These are phyloP conservation scores for Beris chalybata DNA, from an alignment of 2,888 invertebrate species.

Conservation along the genomic window DNA sequence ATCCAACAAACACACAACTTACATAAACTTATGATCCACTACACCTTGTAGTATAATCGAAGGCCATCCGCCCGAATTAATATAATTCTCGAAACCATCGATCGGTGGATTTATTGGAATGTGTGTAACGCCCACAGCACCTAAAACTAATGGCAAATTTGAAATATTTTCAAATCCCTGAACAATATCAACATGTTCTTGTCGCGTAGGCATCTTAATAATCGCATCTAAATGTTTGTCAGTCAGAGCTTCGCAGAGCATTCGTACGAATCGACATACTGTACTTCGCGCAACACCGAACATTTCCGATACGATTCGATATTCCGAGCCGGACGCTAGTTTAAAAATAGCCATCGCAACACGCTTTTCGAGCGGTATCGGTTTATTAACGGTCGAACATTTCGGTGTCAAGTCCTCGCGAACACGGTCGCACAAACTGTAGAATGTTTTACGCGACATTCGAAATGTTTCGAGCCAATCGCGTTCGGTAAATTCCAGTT, in stretches of 20 bases:
- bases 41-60: slow-evolving; percentile 49
- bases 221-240: slow-evolving; percentile 44
- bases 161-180: slow-evolving; percentile 47
- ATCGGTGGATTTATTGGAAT: slow-evolving; percentile 45
- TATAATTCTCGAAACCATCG: slow-evolving; percentile 41
- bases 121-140: slow-evolving; percentile 46
- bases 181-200: slow-evolving; percentile 46
- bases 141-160: slow-evolving; percentile 49
- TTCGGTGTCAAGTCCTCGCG: slow-evolving; percentile 41
- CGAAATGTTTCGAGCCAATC: slow-evolving; percentile 50
- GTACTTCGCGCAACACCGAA: slow-evolving; percentile 47
- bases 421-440: slow-evolving; percentile 46
- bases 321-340: slow-evolving; percentile 49
- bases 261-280: slow-evolving; percentile 48
- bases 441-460: slow-evolving; percentile 47
- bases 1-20: slow-evolving; percentile 24
- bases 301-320: slow-evolving; percentile 46
- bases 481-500: slow-evolving; percentile 42
- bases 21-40: slow-evolving; percentile 49
- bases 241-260: slow-evolving; percentile 49
- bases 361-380: slow-evolving; percentile 47
- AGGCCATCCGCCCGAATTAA: slow-evolving; percentile 40
- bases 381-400: slow-evolving; percentile 39
- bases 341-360: slow-evolving; percentile 50
- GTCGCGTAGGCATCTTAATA: slow-evolving; percentile 46